Base-by-base conservation (phyloP, 2,888 invertebrate genomes). In the Timema podura region DNA sequence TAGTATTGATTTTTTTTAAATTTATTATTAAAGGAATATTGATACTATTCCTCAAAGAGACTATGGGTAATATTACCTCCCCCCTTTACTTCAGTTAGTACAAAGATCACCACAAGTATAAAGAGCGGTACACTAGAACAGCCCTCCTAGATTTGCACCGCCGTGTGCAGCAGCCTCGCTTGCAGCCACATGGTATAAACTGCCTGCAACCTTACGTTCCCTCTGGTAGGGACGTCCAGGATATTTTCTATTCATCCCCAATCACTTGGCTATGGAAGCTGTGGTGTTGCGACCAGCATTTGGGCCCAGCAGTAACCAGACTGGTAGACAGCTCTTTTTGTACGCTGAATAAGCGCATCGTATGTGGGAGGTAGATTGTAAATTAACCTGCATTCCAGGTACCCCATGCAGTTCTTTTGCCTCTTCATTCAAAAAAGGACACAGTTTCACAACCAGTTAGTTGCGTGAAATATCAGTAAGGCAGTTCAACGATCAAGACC, bases 311-410 rank as follows among this genome's bases (percentile, higher is more conserved):
- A 57, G 57, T 57, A 57, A 57, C 57, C 1, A n/a, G 5, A 15
- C 15, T n/a, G 30, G 3, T 30, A 30, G 30, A 30, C 30, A 30
- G 1, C 1, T 30, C 30, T 30, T 30, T 30, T 30, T 15, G 57
- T 57, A 57, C n/a, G 15, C 57, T 54, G 8, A 7, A 57, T 57
- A 0, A 57, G n/a, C 8, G 57, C 57, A 57, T 57, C 57, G 15
- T 57, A 8, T 2, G 15, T 16, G 16, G 54, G 13, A 54, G 54
- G 54, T 11, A 54, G n/a, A 54, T 54, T 54, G n/a, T 54, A 15
- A 57, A 57, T 57, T 57, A n/a, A 9, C n/a, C 57, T 57, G 57
- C 15, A n/a, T 57, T 57, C 8, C 57, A 57, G 57, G 57, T n/a
- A n/a, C 30, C 57, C 15, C 57, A 11, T 57, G 1, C 57, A 8